Percentiles rank a stretch among this genome's conserved stretches.
Conservation (phyloP, 2,113 vertebrate species). For the Gymnarchus niloticus region DNA sequence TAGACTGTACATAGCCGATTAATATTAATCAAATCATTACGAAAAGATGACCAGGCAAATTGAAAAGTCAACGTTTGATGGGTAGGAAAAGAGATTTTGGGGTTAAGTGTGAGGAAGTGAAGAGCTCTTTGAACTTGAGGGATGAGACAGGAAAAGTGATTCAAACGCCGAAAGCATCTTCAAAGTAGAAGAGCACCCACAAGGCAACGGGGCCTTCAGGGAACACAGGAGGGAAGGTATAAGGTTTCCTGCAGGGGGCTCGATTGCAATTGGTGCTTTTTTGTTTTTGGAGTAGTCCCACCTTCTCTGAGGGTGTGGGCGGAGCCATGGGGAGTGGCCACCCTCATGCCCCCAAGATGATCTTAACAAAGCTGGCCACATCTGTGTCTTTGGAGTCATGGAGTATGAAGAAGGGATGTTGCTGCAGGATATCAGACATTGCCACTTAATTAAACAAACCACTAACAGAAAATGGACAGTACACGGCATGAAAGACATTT, state of each 20-base stretch:
- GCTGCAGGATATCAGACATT: constrained; percentile 53
- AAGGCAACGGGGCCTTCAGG: constrained; percentile 24
- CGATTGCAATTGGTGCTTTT: constrained; percentile 53
- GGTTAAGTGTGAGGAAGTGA: not conserved
- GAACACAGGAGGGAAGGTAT: constrained; percentile 23
- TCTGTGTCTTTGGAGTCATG: constrained; percentile 96
- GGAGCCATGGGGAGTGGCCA: constrained; percentile 44
- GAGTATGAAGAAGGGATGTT: constrained; percentile 88
- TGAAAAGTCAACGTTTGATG: not conserved
- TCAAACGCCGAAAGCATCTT: not conserved
- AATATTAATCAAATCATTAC: not conserved
- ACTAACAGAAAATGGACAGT: not conserved
- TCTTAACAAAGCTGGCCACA: constrained; percentile 90
- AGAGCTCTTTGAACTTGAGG: constrained; percentile 1
- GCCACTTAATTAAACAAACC: not conserved
- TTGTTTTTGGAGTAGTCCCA: constrained; percentile 46
- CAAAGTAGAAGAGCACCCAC: constrained; percentile 2
- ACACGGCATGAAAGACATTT: not conserved
- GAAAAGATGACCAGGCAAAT: not conserved
- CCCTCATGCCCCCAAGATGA: constrained; percentile 83
- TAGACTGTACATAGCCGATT: not conserved
- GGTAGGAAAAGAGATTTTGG: not conserved
- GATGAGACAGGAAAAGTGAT: not conserved
- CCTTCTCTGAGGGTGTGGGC: constrained; percentile 49
- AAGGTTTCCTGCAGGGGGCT: constrained; percentile 27